Evolutionary conservation across 2,888 invertebrate species (phyloP).

Genomic region (Tortrix viridana): DNA sequence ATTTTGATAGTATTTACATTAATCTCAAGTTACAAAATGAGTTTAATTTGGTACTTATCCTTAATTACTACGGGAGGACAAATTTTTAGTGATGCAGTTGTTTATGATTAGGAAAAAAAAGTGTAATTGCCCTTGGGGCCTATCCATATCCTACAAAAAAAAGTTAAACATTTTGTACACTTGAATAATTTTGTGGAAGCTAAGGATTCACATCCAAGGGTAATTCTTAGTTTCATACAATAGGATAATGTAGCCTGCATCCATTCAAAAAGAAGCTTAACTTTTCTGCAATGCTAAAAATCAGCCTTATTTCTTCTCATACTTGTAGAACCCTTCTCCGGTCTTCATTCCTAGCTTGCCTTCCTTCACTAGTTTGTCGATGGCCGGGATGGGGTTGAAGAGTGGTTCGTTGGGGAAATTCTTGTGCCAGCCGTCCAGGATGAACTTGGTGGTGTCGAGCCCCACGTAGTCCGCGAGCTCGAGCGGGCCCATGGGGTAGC

Average conservation of each 20-base stretch:
- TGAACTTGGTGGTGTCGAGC: conserved; percentile 90
- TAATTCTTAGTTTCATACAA: no score
- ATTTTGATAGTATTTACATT: conserved; percentile 5
- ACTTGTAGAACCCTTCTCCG: conserved; percentile 94
- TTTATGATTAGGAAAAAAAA: no score
- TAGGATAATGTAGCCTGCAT: no score
- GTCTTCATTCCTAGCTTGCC: conserved; percentile 92
- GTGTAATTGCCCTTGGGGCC: no score
- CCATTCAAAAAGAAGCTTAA: no score
- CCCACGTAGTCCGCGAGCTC: conserved; percentile 93
- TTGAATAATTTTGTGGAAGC: no score
- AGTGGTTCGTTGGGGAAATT: conserved; percentile 70
- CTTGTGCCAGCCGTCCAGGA: conserved; percentile 91
- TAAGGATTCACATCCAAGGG: no score
- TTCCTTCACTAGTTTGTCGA: conserved; percentile 87
- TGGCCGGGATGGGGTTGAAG: conserved; percentile 72
- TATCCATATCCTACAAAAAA: no score
- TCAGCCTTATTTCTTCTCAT: conserved; percentile 69
- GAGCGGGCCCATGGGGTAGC: conserved; percentile 95
- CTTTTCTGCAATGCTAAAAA: background rate
- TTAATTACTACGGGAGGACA: no score
- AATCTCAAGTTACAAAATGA: background rate
- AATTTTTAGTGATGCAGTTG: no score
- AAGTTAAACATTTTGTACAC: no score
- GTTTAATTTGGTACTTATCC: background rate